Evolutionary conservation across 2,113 vertebrate species (phyloP).

Genomic region (Prochilodus magdalenae): DNA sequence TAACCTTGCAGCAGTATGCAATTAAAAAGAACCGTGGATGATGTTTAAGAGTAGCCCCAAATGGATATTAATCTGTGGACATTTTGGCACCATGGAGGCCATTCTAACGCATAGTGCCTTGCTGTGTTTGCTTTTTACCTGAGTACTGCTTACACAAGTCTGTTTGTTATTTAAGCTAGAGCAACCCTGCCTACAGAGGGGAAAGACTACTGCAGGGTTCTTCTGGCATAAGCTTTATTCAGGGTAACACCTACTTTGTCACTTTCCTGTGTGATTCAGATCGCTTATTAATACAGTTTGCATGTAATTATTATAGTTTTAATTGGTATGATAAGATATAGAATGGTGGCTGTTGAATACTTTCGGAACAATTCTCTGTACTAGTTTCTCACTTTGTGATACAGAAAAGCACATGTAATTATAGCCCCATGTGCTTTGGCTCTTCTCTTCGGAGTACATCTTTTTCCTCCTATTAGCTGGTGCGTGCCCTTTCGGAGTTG

Average conservation of each 20-base stretch:
- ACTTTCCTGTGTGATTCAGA: not conserved
- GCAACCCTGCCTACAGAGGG: not conserved
- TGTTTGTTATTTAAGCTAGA: not conserved
- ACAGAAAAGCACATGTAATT: not conserved
- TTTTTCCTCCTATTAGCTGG: not conserved
- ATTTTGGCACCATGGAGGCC: not conserved
- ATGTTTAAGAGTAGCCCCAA: not conserved
- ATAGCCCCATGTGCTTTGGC: not conserved
- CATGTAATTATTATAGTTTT: not conserved
- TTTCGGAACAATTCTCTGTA: slow-evolving; percentile 15
- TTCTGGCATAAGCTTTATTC: not conserved
- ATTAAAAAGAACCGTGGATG: slow-evolving; percentile 11
- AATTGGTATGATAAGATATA: not conserved
- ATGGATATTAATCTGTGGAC: slow-evolving; percentile 16
- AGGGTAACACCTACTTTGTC: not conserved
- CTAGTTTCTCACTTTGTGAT: slow-evolving; percentile 9
- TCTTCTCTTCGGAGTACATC: not conserved
- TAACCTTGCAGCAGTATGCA: not conserved
- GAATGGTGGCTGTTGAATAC: not conserved
- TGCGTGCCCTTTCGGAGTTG: not conserved
- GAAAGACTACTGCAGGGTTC: not conserved
- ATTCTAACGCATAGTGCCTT: not conserved
- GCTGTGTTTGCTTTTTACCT: not conserved
- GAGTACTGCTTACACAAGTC: not conserved
- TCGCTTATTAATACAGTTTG: not conserved